Base-by-base conservation (phyloP, 1,140 invertebrate genomes). In the Drosophila yakuba region DNA sequence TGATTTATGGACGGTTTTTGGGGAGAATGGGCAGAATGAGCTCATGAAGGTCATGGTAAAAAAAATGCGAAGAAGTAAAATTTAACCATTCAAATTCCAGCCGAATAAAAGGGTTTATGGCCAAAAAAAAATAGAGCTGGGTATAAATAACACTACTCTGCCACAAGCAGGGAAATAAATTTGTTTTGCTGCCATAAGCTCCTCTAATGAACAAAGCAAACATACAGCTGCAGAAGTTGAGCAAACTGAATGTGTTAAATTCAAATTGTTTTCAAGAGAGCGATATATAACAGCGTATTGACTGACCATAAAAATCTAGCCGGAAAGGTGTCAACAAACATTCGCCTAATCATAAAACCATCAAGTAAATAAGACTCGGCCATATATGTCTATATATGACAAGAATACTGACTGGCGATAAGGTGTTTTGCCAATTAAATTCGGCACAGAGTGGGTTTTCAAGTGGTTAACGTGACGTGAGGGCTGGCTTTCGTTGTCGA, bases 311-410 rank as follows among this genome's bases (percentile, higher is more conserved):
- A 86, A 85, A 74, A 66, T 59, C 38, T 78, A 58, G 45, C 36
- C 78, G 43, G 38, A 38, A 64, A 56, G 60, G 51, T 77, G 61
- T 52, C 48, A 55, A 63, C 55, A 23, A 12, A 74, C 67, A 45
- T 72, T 74, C 17, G 58, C 45, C 36, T 32, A 48, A 59, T 64
- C 57, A 78, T 81, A 86, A 81, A 85, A n/a, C 45, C 11, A 72
- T 84, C 59, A 64, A 35, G 38, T 32, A 54, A 64, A 51, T 39
- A 48, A 36, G 41, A 43, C 32, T 43, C 23, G 32, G 2, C 35
- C 14, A 15, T 60, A 58, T 58, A 45, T 23, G 12, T 47, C 10
- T 47, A 59, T 54, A 55, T 44, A 43, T 45, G 51, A 47, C 44
- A 60, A 35, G 32, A 80, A 55, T 45, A 23, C 35, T 41, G 41